Evolutionary conservation across 2,797 vertebrate genomes (phyloP), one percentile per base, ranked within the genome.

Genomic region (Labroides dimidiatus): DNA sequence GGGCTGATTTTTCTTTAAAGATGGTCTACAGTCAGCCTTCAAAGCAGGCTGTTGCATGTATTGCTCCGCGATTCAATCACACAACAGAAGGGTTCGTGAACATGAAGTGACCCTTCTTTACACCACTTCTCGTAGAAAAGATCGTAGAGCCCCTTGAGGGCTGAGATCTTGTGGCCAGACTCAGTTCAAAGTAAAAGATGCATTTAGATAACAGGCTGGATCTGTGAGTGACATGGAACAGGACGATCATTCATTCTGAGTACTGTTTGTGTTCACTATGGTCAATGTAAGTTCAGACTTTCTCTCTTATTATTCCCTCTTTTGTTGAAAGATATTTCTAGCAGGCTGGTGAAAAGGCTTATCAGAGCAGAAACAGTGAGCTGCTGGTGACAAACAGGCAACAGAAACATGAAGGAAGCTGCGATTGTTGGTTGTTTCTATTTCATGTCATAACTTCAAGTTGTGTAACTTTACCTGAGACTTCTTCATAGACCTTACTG

Each of bases 11-110:
- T 74, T 54, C 50, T 77, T 75, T 43, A 73, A 75, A 66, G 50
- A 73, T 57, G 62, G 85, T 84, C 78, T 80, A 65, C 43, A 72
- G 68, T 59, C 60, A 68, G 39, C 51, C 64, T 77, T 78, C 57
- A 80, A 64, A 78, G 72, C 60, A 75, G 37, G 30, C 1, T 21
- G 43, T 27, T 39, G n/a, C n/a, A n/a, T n/a, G n/a, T n/a, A n/a
- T n/a, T n/a, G 54, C 36, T 62, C 67, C 43, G 51, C 43, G 69
- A 47, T 69, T n/a, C 43, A 68, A 20, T 79, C 68, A 71, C 48
- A 70, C 0, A 2, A 13, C 44, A 24, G 52, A 49, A 33, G 19
- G 63, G 3, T 51, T 54, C 4, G 12, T 56, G 41, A 20, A 37
- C 20, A 48, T 0, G 8, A 13, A 27, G 5, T 43, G 55, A 42